Base-by-base conservation (phyloP, 2,797 vertebrate genomes). In the Myripristis murdjan region DNA sequence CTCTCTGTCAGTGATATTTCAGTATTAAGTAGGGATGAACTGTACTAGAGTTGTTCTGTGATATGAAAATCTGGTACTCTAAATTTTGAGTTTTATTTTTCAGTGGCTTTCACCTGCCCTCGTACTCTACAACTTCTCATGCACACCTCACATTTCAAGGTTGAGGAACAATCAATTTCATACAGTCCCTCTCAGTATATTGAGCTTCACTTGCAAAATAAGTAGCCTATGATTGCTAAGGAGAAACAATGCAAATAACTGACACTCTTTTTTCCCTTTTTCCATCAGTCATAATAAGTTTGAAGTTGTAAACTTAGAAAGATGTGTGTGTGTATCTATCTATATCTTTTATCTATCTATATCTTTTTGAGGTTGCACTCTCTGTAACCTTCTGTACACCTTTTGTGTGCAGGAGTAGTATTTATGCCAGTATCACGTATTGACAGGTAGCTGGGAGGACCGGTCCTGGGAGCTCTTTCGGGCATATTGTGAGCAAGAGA, bases 341-440 rank as follows among this genome's bases (percentile, higher is more conserved):
- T 46, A 4, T 16, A 48, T 9, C 23, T 39, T 49, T 3, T 44
- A 37, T 57, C 8, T 61, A 1, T 5, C 61, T 28, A 74, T 22
- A 10, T 16, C 15, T 61, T 44, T 52, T 31, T 46, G 59, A 77
- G 69, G 55, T 67, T 81, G 54, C 18, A 57, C 75, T 80, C 82
- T 69, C 76, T 73, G 60, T 81, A 77, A 85, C 80, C 72, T 81
- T 83, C 41, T 0, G n/a, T 59, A 64, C 55, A 41, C 66, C 1
- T 24, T 56, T 70, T 70, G 82, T 77, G 77, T 73, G 16, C 52
- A 81, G 75, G 71, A 65, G 73, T 43, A 47, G 55, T 81, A 55
- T 85, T 84, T 65, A 86, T 87, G 67, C 86, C 66, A 74, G 73
- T 70, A 87, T 88, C 85, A 84, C 81, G 79, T 92, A 92, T 88